phyloP scores from a whole-genome alignment of 2,797 vertebrate species.

The Octomys mimax region DNA sequence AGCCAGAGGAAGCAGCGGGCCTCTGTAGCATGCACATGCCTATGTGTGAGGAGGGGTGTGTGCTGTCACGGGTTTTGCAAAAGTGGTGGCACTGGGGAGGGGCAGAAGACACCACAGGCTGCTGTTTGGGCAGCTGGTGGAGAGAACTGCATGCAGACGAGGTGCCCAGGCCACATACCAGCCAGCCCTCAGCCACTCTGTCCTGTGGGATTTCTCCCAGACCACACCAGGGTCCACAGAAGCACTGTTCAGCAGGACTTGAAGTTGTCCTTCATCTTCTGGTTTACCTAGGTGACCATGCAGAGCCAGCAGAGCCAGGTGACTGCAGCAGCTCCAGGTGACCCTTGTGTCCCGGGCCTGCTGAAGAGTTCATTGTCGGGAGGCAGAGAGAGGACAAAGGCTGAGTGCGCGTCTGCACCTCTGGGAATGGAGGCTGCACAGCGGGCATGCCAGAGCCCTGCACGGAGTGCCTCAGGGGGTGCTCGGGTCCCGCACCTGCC shows the following conservation, averaged over 20 bases:
- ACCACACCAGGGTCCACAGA: background rate
- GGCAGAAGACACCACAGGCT: background rate
- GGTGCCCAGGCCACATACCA: no score
- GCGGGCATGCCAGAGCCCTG: background rate
- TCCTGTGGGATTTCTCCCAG: fast-evolving
- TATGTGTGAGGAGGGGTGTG: fast-evolving
- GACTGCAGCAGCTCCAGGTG: fast-evolving
- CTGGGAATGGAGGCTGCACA: fast-evolving
- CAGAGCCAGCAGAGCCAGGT: fast-evolving
- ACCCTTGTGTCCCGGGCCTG: fast-evolving
- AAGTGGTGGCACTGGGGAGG: fast-evolving
- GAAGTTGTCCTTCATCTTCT: background rate
- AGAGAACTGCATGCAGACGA: background rate
- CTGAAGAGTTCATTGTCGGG: fast-evolving
- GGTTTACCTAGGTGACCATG: fast-evolving
- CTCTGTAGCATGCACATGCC: fast-evolving
- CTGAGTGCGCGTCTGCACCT: fast-evolving
- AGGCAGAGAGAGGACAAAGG: background rate
- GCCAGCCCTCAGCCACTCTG: fast-evolving
- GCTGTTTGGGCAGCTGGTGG: background rate
- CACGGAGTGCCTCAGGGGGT: fast-evolving
- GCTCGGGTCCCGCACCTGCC: fast-evolving
- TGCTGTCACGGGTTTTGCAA: fast-evolving
- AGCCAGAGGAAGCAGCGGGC: background rate
- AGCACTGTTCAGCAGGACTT: fast-evolving